Conservation (phyloP, 2,888 invertebrate species). For the Antheraea assamensis region DNA sequence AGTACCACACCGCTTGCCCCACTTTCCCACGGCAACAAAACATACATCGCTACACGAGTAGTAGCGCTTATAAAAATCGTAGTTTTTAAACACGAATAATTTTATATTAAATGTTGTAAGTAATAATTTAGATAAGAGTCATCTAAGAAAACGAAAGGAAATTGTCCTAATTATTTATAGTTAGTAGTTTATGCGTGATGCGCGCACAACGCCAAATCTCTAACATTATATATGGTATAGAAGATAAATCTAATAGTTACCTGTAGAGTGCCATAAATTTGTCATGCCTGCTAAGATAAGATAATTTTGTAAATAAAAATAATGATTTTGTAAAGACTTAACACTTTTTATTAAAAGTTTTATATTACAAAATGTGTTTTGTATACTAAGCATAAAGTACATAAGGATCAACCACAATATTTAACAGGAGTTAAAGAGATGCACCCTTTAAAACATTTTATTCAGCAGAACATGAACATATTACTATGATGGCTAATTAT, state of each 20-base stretch:
- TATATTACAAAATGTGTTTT: neutral
- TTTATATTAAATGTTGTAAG: no score
- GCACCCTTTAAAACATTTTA: neutral
- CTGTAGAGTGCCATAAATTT: neutral
- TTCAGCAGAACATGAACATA: neutral
- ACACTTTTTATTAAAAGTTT: conserved; percentile 1
- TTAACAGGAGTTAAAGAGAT: neutral
- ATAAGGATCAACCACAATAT: neutral
- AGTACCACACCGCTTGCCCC: no score
- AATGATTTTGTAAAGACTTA: neutral
- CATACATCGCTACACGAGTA: no score
- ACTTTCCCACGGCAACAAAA: no score
- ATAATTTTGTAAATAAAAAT: neutral
- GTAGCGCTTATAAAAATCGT: no score
- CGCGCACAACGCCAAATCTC: no score
- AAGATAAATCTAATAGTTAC: neutral
- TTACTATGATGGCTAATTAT: neutral
- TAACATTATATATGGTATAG: no score
- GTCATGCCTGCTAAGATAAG: neutral
- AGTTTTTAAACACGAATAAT: no score
- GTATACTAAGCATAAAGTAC: neutral
- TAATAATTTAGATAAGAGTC: no score
- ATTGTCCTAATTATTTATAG: no score
- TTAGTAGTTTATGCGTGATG: no score
- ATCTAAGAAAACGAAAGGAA: no score